These are phyloP conservation scores for Hoplostethus mediterraneus DNA, from an alignment of 2,797 vertebrate genomes.

Conservation along the genomic window DNA sequence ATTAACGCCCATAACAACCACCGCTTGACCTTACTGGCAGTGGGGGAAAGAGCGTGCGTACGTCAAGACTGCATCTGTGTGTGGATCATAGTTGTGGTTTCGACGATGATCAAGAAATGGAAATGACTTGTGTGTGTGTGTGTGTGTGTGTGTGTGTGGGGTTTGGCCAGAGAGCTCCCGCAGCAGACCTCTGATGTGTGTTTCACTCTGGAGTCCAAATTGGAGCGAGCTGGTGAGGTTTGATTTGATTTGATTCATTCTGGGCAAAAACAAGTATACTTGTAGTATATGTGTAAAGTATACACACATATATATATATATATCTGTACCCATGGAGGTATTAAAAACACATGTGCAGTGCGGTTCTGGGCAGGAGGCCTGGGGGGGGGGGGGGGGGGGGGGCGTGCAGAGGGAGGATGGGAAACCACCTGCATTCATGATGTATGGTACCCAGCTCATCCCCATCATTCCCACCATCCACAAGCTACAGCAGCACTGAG, in stretches of 20 bases:
- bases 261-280: background rate
- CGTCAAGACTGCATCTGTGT: conserved; percentile 10
- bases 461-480: too few species aligned
- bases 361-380: background rate
- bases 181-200: background rate
- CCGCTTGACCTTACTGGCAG: conserved; percentile 23
- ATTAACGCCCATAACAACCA: conserved; percentile 23
- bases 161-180: background rate
- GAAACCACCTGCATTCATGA: conserved; percentile 9
- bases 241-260: background rate
- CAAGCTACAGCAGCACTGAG: too few species aligned
- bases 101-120: conserved; percentile 9
- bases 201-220: conserved; percentile 16
- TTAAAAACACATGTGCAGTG: background rate
- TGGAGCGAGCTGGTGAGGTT: background rate
- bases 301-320: too few species aligned
- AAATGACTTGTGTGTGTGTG: conserved; percentile 1
- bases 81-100: conserved; percentile 14
- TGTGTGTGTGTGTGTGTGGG: background rate
- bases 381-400: too few species aligned
- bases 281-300: too few species aligned
- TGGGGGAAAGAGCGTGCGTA: conserved; percentile 15
- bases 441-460: background rate
- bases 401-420: background rate
- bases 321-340: background rate